A percentile compares a stretch with the other conserved stretches of the same genome.
Evolutionary conservation across 1,140 invertebrate species (phyloP).

Genomic region (Hypsibius dujardini): DNA sequence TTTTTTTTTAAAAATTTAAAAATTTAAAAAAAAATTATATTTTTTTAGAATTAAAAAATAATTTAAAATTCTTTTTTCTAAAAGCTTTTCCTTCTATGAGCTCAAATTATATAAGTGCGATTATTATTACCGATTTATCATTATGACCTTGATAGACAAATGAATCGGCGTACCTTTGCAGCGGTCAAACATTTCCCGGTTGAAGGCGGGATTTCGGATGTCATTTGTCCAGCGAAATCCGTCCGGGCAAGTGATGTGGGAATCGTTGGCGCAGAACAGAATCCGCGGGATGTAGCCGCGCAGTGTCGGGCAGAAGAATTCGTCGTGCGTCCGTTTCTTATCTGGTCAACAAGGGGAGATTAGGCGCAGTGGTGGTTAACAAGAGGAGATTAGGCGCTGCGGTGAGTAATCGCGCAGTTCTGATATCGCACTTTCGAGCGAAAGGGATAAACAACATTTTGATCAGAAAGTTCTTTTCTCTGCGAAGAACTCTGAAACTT

Average conservation of each 20-base stretch:
- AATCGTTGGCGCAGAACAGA: background rate
- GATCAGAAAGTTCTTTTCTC: background rate
- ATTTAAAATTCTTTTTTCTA: too few relatives aligned
- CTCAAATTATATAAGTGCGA: too few relatives aligned
- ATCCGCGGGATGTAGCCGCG: background rate
- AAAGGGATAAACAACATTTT: background rate
- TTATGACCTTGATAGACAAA: too few relatives aligned
- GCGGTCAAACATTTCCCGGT: background rate
- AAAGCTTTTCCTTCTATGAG: too few relatives aligned
- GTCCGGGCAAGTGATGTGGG: background rate
- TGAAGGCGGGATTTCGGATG: background rate
- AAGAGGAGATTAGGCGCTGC: background rate
- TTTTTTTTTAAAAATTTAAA: too few relatives aligned
- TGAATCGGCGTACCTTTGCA: slow-evolving; percentile 1
- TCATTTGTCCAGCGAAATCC: background rate
- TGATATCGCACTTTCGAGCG: background rate
- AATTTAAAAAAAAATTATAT: too few relatives aligned
- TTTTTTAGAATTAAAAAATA: too few relatives aligned
- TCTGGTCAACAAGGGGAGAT: too few relatives aligned
- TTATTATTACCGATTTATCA: too few relatives aligned
- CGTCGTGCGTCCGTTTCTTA: background rate
- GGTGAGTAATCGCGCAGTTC: background rate
- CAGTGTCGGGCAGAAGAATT: background rate
- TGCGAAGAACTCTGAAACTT: background rate
- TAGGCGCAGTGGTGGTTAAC: too few relatives aligned